Evolutionary conservation across 2,888 invertebrate species (phyloP).

Genomic region (Eugnorisma glareosa): DNA sequence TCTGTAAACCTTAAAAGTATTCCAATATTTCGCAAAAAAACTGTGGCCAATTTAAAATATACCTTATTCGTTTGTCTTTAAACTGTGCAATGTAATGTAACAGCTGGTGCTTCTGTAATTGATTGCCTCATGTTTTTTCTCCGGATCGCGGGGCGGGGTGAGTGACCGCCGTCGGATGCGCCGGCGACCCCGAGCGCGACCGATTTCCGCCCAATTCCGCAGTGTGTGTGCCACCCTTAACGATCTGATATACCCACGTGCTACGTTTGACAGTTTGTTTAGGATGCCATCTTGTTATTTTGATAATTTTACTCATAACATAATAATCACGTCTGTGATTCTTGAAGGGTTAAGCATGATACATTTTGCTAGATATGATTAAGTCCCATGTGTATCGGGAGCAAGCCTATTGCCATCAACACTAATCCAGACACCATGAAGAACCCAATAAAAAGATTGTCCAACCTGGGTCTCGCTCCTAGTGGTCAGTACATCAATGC

Average conservation of each 20-base stretch:
- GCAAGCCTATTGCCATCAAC: neutral
- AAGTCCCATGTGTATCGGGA: neutral
- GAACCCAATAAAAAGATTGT: neutral
- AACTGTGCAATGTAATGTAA: conserved; percentile 4
- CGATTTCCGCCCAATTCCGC: conserved; percentile 80
- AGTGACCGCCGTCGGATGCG: conserved; percentile 79
- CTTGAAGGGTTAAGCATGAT: neutral
- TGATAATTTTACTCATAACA: neutral
- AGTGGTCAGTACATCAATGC: neutral
- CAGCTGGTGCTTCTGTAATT: conserved; percentile 50
- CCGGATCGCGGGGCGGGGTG: conserved; percentile 72
- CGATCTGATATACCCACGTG: conserved; percentile 53
- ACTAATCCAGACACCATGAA: neutral
- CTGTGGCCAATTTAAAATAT: neutral
- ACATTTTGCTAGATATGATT: neutral
- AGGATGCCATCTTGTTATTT: conserved; percentile 43
- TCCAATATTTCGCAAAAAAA: neutral
- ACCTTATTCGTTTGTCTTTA: neutral
- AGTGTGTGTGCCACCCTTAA: conserved; percentile 69
- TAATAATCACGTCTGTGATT: neutral
- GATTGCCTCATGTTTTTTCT: conserved; percentile 47
- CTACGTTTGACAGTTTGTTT: conserved; percentile 47
- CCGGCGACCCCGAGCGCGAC: conserved; percentile 77
- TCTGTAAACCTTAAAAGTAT: neutral
- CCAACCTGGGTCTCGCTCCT: neutral